Conservation (phyloP, 2,113 vertebrate species). For the Carassius carassius region DNA sequence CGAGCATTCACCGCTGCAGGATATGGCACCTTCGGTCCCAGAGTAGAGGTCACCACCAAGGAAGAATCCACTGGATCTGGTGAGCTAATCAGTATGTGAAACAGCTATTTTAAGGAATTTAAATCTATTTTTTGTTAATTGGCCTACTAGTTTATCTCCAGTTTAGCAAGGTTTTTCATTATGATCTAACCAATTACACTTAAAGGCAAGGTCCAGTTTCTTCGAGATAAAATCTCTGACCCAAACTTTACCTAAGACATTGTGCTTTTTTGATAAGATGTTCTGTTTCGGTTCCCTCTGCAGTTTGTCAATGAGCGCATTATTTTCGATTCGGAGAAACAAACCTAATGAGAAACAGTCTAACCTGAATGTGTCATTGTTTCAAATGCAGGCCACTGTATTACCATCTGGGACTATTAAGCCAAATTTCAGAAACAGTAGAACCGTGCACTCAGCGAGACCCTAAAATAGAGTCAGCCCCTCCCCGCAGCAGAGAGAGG, state of each 20-base stretch:
- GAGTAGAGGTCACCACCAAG: conserved; percentile 93
- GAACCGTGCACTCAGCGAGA: conserved; percentile 68
- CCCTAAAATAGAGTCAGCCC: conserved; percentile 72
- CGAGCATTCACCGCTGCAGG: conserved; percentile 95
- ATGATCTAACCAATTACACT: not conserved
- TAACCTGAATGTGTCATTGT: conserved; percentile 81
- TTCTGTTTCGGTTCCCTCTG: conserved; percentile 52
- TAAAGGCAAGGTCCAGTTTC: conserved; percentile 2
- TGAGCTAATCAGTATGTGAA: conserved; percentile 14
- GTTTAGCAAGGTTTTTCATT: not conserved
- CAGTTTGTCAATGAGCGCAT: conserved; percentile 64
- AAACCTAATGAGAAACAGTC: conserved; percentile 64
- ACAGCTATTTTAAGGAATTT: not conserved
- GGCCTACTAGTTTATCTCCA: not conserved
- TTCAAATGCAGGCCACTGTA: conserved; percentile 76
- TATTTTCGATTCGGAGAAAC: conserved; percentile 56
- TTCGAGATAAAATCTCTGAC: conserved; percentile 7
- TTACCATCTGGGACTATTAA: conserved; percentile 77
- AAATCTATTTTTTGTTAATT: not conserved
- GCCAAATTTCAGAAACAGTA: conserved; percentile 79
- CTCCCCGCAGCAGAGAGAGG: conserved; percentile 23
- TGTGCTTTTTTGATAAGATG: conserved; percentile 45
- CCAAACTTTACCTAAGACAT: not conserved
- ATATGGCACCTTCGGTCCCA: conserved; percentile 92
- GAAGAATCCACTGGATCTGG: conserved; percentile 91